A percentile compares a stretch with the other conserved stretches of the same genome.
Evolutionary conservation across 2,797 vertebrate species (phyloP).

Genomic region (Pseudomugil gertrudae): DNA sequence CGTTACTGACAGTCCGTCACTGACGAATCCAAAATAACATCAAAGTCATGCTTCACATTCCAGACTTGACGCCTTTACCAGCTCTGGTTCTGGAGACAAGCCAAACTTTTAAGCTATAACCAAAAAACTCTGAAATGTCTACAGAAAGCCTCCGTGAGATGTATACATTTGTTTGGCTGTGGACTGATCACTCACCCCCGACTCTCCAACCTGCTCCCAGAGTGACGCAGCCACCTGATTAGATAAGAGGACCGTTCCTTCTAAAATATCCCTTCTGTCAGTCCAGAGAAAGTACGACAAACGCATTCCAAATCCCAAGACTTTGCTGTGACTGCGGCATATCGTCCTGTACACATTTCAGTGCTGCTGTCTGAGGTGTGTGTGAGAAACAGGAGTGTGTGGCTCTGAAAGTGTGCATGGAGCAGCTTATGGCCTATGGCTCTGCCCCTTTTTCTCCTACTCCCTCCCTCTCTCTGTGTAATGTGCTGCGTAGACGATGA

Average conservation of each 20-base stretch:
- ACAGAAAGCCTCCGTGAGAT: conserved; percentile 13
- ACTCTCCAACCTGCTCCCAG: conserved; percentile 40
- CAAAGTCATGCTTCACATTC: conserved; percentile 61
- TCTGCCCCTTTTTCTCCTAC: conserved; percentile 44
- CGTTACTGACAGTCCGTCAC: conserved; percentile 49
- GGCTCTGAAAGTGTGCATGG: conserved; percentile 42
- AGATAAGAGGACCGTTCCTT: conserved; percentile 36
- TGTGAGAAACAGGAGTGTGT: conserved; percentile 54
- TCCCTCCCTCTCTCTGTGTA: conserved; percentile 30
- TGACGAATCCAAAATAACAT: conserved; percentile 70
- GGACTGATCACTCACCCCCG: conserved; percentile 63
- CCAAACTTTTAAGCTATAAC: conserved; percentile 50
- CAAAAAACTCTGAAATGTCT: conserved; percentile 24
- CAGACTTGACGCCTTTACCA: conserved; percentile 58
- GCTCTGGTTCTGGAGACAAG: conserved; percentile 47
- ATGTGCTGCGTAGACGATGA: conserved; percentile 58
- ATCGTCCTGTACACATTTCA: conserved; percentile 45
- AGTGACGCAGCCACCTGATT: conserved; percentile 56
- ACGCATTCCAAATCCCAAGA: conserved; percentile 34
- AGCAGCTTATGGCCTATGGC: conserved; percentile 54
- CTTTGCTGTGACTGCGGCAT: conserved; percentile 55
- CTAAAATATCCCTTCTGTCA: conserved; percentile 46
- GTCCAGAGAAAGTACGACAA: conserved; percentile 48
- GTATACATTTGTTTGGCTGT: background rate
- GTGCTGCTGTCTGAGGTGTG: conserved; percentile 47